Evolutionary conservation across 2,113 vertebrate genomes (phyloP).

Genomic region (Tragelaphus imberbis): DNA sequence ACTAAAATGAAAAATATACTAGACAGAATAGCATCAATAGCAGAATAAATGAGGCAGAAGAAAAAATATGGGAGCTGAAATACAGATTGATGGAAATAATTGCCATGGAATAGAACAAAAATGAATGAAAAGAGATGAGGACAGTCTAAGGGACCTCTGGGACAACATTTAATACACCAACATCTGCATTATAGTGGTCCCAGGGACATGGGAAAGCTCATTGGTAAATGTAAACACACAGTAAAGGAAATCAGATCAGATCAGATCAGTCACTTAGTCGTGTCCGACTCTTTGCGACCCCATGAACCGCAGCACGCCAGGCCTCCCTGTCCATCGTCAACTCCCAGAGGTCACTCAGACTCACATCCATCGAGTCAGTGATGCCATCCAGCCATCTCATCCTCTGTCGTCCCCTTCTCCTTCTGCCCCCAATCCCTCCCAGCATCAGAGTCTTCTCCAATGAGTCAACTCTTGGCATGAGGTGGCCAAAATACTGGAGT

Average conservation of each 20-base stretch:
- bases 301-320: no score
- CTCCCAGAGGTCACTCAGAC: no score
- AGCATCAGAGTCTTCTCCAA: no score
- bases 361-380: no score
- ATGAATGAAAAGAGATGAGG: neutral
- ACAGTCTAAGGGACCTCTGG: neutral
- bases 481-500: no score
- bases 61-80: neutral
- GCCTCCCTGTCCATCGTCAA: no score
- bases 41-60: neutral
- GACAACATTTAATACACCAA: neutral
- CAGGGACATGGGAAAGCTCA: neutral
- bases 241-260: neutral
- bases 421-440: no score
- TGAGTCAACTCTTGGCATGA: no score
- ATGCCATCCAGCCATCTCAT: no score
- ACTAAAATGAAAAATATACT: neutral
- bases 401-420: no score
- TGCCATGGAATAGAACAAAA: neutral
- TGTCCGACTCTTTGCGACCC: no score
- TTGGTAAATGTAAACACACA: neutral
- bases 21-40: neutral
- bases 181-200: neutral
- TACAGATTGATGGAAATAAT: neutral
- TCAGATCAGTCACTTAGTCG: no score